These are phyloP conservation scores for Lepidonotus clava DNA, from an alignment of 2,888 invertebrate genomes.

Conservation along the genomic window DNA sequence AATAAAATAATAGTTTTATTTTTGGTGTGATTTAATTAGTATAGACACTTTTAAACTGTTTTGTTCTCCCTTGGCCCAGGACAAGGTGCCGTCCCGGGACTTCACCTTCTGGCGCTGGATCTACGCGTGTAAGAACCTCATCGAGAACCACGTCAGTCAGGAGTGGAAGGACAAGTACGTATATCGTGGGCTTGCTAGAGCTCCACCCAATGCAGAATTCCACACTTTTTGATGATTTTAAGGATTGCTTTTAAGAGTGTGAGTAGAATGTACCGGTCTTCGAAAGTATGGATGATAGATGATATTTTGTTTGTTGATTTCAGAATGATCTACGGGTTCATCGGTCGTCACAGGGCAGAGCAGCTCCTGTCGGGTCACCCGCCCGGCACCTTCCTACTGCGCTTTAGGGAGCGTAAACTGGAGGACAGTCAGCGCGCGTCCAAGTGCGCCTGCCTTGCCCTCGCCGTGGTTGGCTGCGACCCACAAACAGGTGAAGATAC, in stretches of 20 bases:
- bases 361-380: slow-evolving; percentile 52
- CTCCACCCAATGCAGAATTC: too few species aligned
- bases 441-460: slow-evolving; percentile 63
- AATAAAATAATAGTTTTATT: too few species aligned
- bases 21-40: too few species aligned
- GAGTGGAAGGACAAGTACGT: slow-evolving; percentile 65
- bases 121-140: slow-evolving; percentile 63
- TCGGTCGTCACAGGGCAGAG: slow-evolving; percentile 60
- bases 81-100: slow-evolving; percentile 51
- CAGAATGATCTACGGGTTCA: slow-evolving; percentile 65
- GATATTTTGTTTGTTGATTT: background rate
- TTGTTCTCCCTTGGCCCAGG: background rate
- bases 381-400: slow-evolving; percentile 63
- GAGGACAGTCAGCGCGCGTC: slow-evolving; percentile 61
- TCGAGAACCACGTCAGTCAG: slow-evolving; percentile 56
- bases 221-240: too few species aligned
- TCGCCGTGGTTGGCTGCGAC: slow-evolving; percentile 62
- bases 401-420: slow-evolving; percentile 64
- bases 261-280: background rate
- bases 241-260: too few species aligned
- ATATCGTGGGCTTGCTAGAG: too few species aligned
- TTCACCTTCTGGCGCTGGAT: slow-evolving; percentile 66
- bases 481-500: slow-evolving; percentile 61
- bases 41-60: too few species aligned
- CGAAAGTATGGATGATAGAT: background rate